Evolutionary conservation across 1,140 invertebrate species (phyloP).

Genomic region (Caenorhabditis elegans): DNA sequence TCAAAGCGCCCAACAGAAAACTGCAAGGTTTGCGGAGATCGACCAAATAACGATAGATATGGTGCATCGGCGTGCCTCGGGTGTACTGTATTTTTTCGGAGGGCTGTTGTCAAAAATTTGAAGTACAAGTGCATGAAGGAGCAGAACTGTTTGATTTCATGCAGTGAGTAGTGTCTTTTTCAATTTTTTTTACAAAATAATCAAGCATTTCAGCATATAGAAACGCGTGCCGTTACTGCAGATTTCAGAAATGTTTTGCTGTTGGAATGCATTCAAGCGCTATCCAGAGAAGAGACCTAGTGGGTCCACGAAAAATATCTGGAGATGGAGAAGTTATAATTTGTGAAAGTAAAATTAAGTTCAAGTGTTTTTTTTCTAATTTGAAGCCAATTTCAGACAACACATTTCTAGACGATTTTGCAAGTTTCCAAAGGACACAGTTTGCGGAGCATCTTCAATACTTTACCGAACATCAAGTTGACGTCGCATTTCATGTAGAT

Average conservation of each 20-base stretch:
- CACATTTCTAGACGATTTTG: neutral
- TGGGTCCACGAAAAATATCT: neutral
- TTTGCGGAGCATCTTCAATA: neutral
- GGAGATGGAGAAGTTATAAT: neutral
- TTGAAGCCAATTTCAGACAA: neutral
- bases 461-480: neutral
- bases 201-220: neutral
- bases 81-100: neutral
- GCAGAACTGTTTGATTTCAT: neutral
- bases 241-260: neutral
- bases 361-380: neutral
- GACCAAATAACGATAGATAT: neutral
- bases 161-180: too few relatives aligned
- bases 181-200: too few relatives aligned
- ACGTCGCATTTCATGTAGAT: neutral
- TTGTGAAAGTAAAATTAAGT: neutral
- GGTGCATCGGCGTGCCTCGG: neutral
- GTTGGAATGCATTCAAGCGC: neutral
- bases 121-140: neutral
- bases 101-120: neutral
- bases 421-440: neutral
- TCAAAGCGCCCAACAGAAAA: neutral
- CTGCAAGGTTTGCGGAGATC: constrained; percentile 9
- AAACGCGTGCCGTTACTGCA: neutral
- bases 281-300: neutral